Base-by-base conservation (phyloP, 2,888 invertebrate species). In the Colletes collaris region DNA sequence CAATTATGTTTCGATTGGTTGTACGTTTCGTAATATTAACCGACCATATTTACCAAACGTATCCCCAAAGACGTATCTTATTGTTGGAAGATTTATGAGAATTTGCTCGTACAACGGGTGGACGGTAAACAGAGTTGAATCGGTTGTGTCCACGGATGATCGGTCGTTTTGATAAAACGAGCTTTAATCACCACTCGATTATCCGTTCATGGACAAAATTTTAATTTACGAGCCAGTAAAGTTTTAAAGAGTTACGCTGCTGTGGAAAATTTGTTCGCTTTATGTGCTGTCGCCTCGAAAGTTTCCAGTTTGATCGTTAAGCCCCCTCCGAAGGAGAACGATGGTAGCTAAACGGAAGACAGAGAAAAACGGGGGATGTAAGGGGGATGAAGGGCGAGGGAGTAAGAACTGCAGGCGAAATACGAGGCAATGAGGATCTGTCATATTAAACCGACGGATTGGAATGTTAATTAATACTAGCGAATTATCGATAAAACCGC, bases 381-480 rank as follows among this genome's bases (percentile, higher is more conserved):
- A 40, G 8, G 10, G 58, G 11, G 10, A 11, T 50, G 44, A 44
- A 35, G 11, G 50, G 60, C 4, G 62, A 16, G 70, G 66, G 67
- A 73, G 65, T 66, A 71, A 76, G 73, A 64, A 63, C 50, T 69
- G 64, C 10, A 37, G 69, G 55, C 8, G 70, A 70, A 76, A 81
- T 68, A 53, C 67, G 55, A 56, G 52, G 59, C 56, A 73, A 49
- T 44, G 75, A 6, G 66, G 56, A 73, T 55, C 81, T 79, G 79
- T 76, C 85, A 84, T 80, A 83, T 87, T 87, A 84, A 86, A 87
- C 88, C 79, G 85, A 82, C 84, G 84, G 89, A 90, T 89, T 87
- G 90, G 89, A 90, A 90, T 89, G 89, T 85, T 89, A 90, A 90
- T 90, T 90, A 90, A 90, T 89, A 86, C 87, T 84, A 84, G 81